Evolutionary conservation across 2,797 vertebrate species (phyloP).

Genomic region (Neoniphon sammara): DNA sequence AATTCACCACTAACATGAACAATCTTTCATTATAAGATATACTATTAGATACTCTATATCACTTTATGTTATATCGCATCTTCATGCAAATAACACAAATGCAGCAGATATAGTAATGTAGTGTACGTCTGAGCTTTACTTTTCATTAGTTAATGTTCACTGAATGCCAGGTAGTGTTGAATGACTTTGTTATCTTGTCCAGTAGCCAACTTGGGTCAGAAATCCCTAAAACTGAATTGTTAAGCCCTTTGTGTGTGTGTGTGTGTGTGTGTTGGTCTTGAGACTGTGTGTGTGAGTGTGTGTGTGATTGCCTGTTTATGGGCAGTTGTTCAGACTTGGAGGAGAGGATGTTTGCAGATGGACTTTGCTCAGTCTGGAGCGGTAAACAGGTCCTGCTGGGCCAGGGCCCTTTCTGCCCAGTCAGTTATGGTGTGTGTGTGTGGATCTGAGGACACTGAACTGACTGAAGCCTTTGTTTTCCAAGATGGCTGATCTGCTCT

Average conservation of each 20-base stretch:
- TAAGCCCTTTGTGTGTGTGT: slow-evolving; percentile 3
- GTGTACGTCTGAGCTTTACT: background rate
- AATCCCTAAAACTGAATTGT: background rate
- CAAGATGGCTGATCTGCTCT: slow-evolving; percentile 50
- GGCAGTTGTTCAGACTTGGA: slow-evolving; percentile 49
- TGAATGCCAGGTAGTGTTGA: background rate
- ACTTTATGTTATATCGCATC: background rate
- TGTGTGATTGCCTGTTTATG: slow-evolving; percentile 49
- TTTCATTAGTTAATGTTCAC: background rate
- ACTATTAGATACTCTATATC: background rate
- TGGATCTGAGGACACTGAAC: slow-evolving; percentile 34
- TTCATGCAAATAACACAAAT: too few species aligned
- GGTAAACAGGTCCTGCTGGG: slow-evolving; percentile 70
- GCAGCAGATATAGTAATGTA: too few species aligned
- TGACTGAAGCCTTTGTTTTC: slow-evolving; percentile 56
- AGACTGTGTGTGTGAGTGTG: slow-evolving; percentile 6
- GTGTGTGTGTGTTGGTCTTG: background rate
- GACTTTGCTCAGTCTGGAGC: slow-evolving; percentile 74
- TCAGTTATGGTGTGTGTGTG: slow-evolving; percentile 40
- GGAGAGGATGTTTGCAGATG: slow-evolving; percentile 74
- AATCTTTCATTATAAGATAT: background rate
- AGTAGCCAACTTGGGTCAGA: slow-evolving; percentile 1
- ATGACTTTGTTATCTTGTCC: background rate
- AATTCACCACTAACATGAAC: background rate
- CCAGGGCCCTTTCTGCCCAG: slow-evolving; percentile 19